Conservation (phyloP, 2,888 invertebrate genomes). For the Microplitis manilae region DNA sequence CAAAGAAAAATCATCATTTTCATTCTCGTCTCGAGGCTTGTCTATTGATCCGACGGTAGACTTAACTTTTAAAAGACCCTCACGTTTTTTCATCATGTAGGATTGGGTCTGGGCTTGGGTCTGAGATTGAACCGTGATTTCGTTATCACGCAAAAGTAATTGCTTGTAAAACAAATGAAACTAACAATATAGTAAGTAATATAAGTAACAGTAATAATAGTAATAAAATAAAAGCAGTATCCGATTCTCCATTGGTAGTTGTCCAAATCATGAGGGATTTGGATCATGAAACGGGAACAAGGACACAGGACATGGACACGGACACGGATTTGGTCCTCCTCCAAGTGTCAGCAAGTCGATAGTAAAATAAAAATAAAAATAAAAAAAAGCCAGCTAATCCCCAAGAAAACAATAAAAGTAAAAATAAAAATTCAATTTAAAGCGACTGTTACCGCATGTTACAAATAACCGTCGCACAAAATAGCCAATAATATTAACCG, state of each 20-base stretch:
- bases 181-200: too few relatives aligned
- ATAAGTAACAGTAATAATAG: background rate
- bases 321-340: slow-evolving; percentile 42
- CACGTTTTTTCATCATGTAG: background rate
- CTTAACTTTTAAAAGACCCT: background rate
- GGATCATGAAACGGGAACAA: slow-evolving; percentile 44
- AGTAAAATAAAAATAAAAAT: slow-evolving; percentile 7
- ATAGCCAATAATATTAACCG: slow-evolving; percentile 6
- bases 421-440: slow-evolving; percentile 1
- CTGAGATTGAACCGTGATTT: too few relatives aligned
- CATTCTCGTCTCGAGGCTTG: slow-evolving; percentile 37
- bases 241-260: slow-evolving; percentile 11
- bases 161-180: too few relatives aligned
- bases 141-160: too few relatives aligned
- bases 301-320: slow-evolving; percentile 37
- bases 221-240: background rate
- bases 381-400: slow-evolving; percentile 3
- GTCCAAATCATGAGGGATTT: slow-evolving; percentile 28
- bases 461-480: slow-evolving; percentile 17
- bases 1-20: slow-evolving; percentile 43
- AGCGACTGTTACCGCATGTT: slow-evolving; percentile 19
- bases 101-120: background rate
- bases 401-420: background rate
- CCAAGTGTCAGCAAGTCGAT: slow-evolving; percentile 41
- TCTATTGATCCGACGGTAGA: slow-evolving; percentile 47